A percentile compares a stretch with the other conserved stretches of the same genome.
Conservation (phyloP, 2,797 vertebrate genomes). For the Graptemys geographica region DNA sequence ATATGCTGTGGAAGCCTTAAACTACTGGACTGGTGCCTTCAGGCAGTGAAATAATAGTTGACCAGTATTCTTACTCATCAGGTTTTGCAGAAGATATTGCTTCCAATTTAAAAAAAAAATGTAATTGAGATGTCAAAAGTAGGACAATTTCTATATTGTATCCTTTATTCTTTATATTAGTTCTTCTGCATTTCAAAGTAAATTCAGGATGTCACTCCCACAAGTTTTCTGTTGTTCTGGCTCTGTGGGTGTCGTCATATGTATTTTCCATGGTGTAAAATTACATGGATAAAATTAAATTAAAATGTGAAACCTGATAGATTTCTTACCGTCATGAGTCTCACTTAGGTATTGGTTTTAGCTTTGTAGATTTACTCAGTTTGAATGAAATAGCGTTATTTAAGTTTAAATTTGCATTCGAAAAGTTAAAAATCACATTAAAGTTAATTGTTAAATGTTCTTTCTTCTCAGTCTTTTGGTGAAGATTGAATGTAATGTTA, state of each 20-base stretch:
- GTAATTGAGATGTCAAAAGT: neutral
- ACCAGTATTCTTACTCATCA: neutral
- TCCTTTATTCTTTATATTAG: neutral
- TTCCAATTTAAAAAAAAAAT: neutral
- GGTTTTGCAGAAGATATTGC: neutral
- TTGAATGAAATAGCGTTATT: neutral
- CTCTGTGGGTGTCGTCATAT: neutral
- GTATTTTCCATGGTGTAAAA: neutral
- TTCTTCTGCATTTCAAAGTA: neutral
- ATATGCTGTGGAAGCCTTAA: neutral
- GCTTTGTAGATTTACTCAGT: neutral
- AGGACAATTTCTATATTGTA: neutral
- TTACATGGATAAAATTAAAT: neutral
- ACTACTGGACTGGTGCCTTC: neutral
- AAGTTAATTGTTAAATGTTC: neutral
- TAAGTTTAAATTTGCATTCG: neutral
- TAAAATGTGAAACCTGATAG: neutral
- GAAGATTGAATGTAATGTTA: neutral
- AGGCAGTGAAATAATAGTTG: neutral
- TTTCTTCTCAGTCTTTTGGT: neutral
- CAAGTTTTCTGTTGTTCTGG: neutral
- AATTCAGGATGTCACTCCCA: neutral
- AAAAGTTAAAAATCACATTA: neutral
- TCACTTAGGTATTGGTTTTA: neutral
- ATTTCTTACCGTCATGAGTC: neutral